Base-by-base conservation (phyloP, 2,888 invertebrate genomes). In the Dendrolimus pini region DNA sequence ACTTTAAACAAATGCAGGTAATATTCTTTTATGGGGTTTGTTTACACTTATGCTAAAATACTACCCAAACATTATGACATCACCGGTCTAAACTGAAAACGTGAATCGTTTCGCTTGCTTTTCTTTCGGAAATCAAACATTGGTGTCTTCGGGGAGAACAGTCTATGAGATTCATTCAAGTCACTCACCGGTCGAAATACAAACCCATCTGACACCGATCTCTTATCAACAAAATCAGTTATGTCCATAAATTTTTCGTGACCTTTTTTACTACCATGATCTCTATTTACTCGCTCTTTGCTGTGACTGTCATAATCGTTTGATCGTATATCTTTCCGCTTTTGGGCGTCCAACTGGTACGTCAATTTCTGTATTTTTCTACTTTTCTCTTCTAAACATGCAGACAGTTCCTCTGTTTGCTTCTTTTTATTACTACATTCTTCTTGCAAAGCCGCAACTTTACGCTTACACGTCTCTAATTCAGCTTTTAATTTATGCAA, bases 1-100 rank as follows among this genome's bases (percentile, higher is more conserved):
- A 97, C 78, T 99, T 99, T 82, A 94, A 97, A 77, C 96, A 98
- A 81, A 92, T 97, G 72, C 96, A 97, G 92, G 94, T 94, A 77
- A 81, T 60, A 55, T 65, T 60, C 41, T 55, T 61, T 70, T 68
- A 68, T 56, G 60, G 6, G 58, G 41, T 58, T 52, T n/a, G 53
- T 58, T 54, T 58, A 30, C 30, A 54, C 54, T 54, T 54, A 54
- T n/a, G 13, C 54, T 9, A n/a, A 13, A 14, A 13, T 54, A 55
- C 18, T 3, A 42, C 18, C 41, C 14, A 54, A 52, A 56, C 6
- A 55, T 30, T 81, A 86, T 41, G 83, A 83, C 53, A 74, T 75
- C 58, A 82, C 67, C 3, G 89, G 89, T 58, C 74, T 76, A 58
- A 90, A 89, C 52, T 85, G 79, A 70, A 90, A 90, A 65, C 75